Base-by-base conservation (phyloP, 2,797 vertebrate species). In the Tokudaia tokunoshimensis region DNA sequence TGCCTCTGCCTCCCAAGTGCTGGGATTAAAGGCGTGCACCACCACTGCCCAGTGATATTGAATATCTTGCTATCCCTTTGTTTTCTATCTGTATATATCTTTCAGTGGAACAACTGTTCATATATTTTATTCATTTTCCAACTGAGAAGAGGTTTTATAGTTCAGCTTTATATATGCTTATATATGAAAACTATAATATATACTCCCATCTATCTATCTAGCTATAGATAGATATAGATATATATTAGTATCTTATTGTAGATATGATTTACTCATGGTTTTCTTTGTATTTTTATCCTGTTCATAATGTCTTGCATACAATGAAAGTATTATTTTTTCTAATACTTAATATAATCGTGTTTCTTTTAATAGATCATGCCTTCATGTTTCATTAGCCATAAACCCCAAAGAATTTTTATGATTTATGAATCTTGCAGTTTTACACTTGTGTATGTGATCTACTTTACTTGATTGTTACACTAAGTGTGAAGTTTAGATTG, bases 101-200 rank as follows among this genome's bases (percentile, higher is more conserved):
- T 80, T 94, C 19, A 52, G 14, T 44, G 37, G 93, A 90, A 80
- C 83, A 31, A 67, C 20, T 90, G 6, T 75, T 61, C 55, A 57
- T 89, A 19, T 89, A 67, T 93, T 88, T 87, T 15, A 72, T 57
- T 29, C 26, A 50, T 82, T 92, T 91, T 94, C 70, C 78, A 75
- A 67, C 74, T 94, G 50, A 47, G 59, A 88, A 88, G 57, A 63
- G 41, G 47, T 37, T 80, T 70, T 93, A 80, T 29, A 61, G 31
- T 83, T 94, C 67, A 57, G 4, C 59, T 96, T 90, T 75, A 89
- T 67, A 37, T 44, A 80, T 81, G 67, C 75, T 5, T 93, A 65
- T 88, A n/a, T 59, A 31, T n/a, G 20, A 22, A 34, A 20, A 34
- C 29, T 57, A 6, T 20, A 31, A 52, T n/a, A 55, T 22, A 22